phyloP scores from a whole-genome alignment of 2,797 vertebrate species.

The Muscicapa striata region DNA sequence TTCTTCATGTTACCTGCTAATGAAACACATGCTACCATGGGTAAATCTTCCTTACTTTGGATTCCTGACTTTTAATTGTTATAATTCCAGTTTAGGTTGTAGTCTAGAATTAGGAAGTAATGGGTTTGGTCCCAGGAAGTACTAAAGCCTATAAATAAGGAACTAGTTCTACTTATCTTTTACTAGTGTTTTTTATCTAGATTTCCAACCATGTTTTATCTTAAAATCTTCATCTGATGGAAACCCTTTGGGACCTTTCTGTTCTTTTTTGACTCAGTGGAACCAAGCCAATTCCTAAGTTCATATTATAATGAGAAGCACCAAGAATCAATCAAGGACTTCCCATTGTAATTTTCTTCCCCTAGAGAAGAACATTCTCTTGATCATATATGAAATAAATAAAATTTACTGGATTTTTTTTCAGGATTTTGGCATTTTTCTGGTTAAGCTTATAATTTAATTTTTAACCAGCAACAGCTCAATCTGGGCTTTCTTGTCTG shows the following conservation, averaged over 20 bases:
- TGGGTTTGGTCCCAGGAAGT: background rate
- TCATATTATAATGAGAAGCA: background rate
- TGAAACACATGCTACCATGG: background rate
- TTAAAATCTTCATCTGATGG: background rate
- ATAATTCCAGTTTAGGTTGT: background rate
- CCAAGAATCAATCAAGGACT: background rate
- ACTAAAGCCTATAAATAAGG: background rate
- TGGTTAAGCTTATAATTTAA: background rate
- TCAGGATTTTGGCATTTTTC: background rate
- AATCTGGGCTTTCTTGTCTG: background rate
- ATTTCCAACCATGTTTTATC: background rate
- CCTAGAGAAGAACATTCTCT: background rate
- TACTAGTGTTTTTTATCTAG: background rate
- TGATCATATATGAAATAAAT: background rate
- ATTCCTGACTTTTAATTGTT: background rate
- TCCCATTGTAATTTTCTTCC: background rate
- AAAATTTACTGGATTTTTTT: background rate
- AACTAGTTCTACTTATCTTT: background rate
- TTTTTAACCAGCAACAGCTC: background rate
- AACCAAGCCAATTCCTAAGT: background rate
- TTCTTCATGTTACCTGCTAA: conserved; percentile 15
- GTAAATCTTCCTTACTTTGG: background rate
- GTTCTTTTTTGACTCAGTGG: background rate
- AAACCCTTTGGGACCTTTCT: background rate
- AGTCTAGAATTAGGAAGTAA: background rate